phyloP scores from a whole-genome alignment of 2,797 vertebrate genomes.

The Paramormyrops hopkinsi region DNA sequence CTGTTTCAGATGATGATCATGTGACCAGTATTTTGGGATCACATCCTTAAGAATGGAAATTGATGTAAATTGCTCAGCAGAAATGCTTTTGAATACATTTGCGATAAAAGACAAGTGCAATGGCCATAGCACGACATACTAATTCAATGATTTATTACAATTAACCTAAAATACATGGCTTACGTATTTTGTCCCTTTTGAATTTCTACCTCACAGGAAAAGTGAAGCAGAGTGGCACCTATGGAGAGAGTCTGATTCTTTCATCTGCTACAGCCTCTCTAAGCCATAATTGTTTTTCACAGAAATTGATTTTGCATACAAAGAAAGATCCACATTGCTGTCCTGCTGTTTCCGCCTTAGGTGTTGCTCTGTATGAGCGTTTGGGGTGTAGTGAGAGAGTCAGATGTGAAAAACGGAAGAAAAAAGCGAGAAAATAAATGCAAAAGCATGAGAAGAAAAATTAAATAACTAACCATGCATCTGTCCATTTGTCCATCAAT shows the following conservation, averaged over 20 bases:
- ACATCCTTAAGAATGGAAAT: background rate
- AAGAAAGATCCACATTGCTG: background rate
- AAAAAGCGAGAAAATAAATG: background rate
- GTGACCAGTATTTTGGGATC: background rate
- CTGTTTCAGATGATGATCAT: background rate
- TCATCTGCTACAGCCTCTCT: background rate
- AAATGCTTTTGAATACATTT: background rate
- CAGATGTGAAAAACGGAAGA: background rate
- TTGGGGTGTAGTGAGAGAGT: background rate
- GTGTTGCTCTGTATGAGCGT: background rate
- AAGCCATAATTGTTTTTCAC: background rate
- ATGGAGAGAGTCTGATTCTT: background rate
- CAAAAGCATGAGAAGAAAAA: background rate
- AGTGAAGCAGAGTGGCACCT: background rate
- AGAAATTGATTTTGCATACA: background rate
- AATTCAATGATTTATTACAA: background rate
- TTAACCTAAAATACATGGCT: background rate
- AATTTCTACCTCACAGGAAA: background rate
- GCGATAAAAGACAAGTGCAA: background rate
- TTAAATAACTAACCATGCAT: background rate
- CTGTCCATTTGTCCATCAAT: background rate
- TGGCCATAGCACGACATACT: background rate
- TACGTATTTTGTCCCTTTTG: background rate
- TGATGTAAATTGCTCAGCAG: background rate
- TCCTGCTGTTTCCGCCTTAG: background rate